Conservation (phyloP, 2,113 vertebrate species). For the Ia io region DNA sequence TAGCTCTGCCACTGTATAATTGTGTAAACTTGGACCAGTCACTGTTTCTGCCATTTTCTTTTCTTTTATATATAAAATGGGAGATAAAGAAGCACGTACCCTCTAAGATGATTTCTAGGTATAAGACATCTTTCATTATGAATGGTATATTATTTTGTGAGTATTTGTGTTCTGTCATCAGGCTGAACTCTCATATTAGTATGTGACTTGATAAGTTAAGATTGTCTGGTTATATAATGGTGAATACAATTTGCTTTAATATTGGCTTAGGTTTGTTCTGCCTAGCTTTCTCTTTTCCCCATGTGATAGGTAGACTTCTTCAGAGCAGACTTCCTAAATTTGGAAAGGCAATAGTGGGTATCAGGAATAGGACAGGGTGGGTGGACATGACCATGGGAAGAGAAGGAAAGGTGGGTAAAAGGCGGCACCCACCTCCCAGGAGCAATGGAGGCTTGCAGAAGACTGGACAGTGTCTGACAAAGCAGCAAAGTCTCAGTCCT, state of each 20-base stretch:
- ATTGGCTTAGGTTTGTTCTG: neutral
- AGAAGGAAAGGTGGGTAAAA: neutral
- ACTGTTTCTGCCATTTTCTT: neutral
- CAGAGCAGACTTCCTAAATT: neutral
- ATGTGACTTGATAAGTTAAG: neutral
- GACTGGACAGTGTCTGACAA: neutral
- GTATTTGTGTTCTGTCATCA: neutral
- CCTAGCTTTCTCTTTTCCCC: neutral
- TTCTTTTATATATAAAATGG: neutral
- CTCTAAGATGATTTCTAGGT: neutral
- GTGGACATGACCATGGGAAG: neutral
- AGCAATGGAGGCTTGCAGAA: neutral
- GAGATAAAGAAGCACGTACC: neutral
- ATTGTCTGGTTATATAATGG: neutral
- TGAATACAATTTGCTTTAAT: neutral
- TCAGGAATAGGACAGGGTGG: neutral
- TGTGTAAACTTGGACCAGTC: neutral
- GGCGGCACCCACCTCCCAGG: fast-evolving
- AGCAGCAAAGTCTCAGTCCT: neutral
- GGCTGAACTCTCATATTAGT: neutral
- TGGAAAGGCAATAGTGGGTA: neutral
- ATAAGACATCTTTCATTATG: neutral
- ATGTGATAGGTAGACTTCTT: neutral
- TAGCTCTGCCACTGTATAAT: neutral
- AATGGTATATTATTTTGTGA: neutral